Evolutionary conservation across 2,888 invertebrate species (phyloP).

Genomic region (Drosophila mettleri): DNA sequence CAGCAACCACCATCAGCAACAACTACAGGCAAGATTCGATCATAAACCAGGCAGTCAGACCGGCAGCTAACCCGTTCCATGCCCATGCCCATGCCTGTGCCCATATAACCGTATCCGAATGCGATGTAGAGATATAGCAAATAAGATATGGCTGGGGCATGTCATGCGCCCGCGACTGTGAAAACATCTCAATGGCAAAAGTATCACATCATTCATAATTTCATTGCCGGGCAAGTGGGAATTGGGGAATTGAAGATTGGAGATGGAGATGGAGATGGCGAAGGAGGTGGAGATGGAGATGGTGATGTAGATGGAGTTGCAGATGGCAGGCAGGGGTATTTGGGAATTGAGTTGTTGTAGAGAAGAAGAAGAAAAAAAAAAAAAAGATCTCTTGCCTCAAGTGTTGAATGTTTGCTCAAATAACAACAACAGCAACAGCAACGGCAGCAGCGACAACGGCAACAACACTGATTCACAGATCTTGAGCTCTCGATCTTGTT

Average conservation of each 20-base stretch:
- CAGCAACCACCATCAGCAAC: conserved; percentile 32
- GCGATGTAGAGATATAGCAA: conserved; percentile 78
- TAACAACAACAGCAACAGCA: conserved; percentile 65
- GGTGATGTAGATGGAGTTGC: not conserved
- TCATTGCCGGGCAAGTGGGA: conserved; percentile 67
- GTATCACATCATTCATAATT: conserved; percentile 82
- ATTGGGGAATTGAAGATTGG: conserved; percentile 40
- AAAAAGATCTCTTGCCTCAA: conserved; percentile 72
- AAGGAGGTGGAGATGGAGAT: not conserved
- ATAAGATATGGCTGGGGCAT: conserved; percentile 77
- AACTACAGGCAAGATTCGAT: conserved; percentile 49
- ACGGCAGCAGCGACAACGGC: conserved; percentile 50
- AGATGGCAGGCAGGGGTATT: conserved; percentile 20
- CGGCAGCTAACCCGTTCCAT: conserved; percentile 45
- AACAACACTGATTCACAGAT: conserved; percentile 53
- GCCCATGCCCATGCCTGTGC: conserved; percentile 7
- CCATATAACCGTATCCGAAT: conserved; percentile 44
- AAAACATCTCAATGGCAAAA: conserved; percentile 81
- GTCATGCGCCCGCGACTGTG: conserved; percentile 80
- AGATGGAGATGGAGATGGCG: not conserved
- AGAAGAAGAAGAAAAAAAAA: conserved; percentile 59
- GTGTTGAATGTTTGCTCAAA: conserved; percentile 82
- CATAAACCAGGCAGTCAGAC: conserved; percentile 43
- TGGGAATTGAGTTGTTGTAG: conserved; percentile 77
- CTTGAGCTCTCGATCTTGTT: conserved; percentile 59